These are phyloP conservation scores for Petrocephalus microphthalmus DNA, from an alignment of 2,113 vertebrate genomes.

Conservation along the genomic window DNA sequence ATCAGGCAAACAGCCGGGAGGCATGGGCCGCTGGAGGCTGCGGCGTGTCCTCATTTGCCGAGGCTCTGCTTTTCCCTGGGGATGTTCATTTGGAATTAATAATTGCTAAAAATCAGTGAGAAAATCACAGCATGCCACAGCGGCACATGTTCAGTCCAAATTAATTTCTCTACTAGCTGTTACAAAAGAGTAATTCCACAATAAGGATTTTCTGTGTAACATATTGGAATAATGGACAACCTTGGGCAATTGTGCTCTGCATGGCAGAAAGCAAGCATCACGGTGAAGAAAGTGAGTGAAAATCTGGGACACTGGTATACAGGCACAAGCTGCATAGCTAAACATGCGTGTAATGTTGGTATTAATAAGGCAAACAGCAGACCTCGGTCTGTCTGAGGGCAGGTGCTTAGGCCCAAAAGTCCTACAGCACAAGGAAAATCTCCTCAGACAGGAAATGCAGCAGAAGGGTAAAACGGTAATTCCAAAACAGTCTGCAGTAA, in stretches of 20 bases:
- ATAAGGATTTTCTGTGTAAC: background rate
- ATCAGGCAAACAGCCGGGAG: background rate
- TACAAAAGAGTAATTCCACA: constrained; percentile 1
- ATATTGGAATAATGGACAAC: background rate
- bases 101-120: background rate
- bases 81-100: background rate
- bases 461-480: constrained; percentile 52
- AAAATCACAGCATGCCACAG: background rate
- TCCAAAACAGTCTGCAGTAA: constrained; percentile 50
- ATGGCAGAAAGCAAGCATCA: background rate
- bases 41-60: background rate
- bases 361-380: background rate
- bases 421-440: background rate
- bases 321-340: background rate
- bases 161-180: background rate
- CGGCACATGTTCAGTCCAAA: background rate
- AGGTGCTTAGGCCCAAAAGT: background rate
- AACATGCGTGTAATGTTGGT: background rate
- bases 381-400: background rate
- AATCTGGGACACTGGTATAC: background rate
- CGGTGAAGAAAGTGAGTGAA: background rate
- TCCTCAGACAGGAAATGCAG: background rate
- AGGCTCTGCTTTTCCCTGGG: background rate
- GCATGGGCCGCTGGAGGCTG: background rate
- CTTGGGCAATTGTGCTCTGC: background rate